Base-by-base conservation (phyloP, 2,113 vertebrate species). In the Herpetotheres cachinnans region DNA sequence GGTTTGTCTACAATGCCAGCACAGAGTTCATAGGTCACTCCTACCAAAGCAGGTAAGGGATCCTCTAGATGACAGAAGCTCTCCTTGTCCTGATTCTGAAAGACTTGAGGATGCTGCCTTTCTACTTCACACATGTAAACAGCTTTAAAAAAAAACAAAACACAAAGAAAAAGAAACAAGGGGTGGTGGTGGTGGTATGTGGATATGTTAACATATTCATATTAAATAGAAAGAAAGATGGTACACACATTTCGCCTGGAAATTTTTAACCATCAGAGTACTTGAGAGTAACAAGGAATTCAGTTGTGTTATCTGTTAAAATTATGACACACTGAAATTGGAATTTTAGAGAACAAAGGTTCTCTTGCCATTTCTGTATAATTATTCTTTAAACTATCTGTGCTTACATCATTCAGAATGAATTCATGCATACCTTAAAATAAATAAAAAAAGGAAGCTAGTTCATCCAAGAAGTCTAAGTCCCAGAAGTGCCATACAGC, bases 1-100 rank as follows among this genome's bases (percentile, higher is more conserved):
- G 98, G 98, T 95, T 99, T 99, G 98, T 99, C 99, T 96, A 99
- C 98, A 42, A 99, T 98, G 67, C 99, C 99, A 2, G 99, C 99
- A 11, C 99, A 99, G 62, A 99, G 98, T 98, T 99, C 99, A 4
- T 98, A 99, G 11, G 98, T 99, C 89, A 99, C 96, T 56, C 99
- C 99, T 0, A 86, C 98, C 0, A 91, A 97, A 50, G 98, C 98
- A 2, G 99, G 99, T 82, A 99, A 98, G 22, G 81, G 92, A 42
- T 82, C 62, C 46, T 92, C 62, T 34, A 98, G 86, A 55, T 2
- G 46, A 67, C 3, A 27, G 40, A 90, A 93, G 30, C 77, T 73
- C 86, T 98, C 96, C 90, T 93, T 71, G 94, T 62, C 94, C 70
- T 92, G 92, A 12, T 97, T 96, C 22, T 96, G 96, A 82, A 98